Evolutionary conservation across 35 echinoderm and acorn worm genomes (phyloP).

Genomic region (Heliocidaris tuberculata): DNA sequence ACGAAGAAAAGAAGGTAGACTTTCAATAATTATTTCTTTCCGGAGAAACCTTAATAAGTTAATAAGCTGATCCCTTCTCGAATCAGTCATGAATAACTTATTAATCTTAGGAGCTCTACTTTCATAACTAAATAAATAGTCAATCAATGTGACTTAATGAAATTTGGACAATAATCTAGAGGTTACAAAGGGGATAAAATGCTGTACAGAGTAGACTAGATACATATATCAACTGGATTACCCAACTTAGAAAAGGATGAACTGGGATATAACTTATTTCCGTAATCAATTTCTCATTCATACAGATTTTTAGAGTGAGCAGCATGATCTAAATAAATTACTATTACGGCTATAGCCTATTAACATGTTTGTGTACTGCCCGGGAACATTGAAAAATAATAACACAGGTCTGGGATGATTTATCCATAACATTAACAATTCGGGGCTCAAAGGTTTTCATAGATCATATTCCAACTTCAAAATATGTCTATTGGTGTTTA

Average conservation of each 20-base stretch:
- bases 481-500: no score
- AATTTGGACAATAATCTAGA: neutral
- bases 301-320: neutral
- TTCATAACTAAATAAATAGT: neutral
- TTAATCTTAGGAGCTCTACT: neutral
- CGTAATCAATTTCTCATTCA: neutral
- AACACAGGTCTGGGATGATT: no score
- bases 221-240: neutral
- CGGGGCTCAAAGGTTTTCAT: no score
- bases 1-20: neutral
- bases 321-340: neutral
- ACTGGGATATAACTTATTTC: neutral
- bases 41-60: conserved; percentile 16
- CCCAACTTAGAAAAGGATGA: neutral
- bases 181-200: neutral
- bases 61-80: neutral
- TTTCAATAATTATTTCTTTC: neutral
- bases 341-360: neutral
- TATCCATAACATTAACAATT: no score
- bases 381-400: no score
- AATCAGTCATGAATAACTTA: neutral
- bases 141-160: neutral
- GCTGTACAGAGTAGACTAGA: neutral
- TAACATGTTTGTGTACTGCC: no score
- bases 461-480: no score